Conservation (phyloP, 2,888 invertebrate genomes). For the Agrotis puta region DNA sequence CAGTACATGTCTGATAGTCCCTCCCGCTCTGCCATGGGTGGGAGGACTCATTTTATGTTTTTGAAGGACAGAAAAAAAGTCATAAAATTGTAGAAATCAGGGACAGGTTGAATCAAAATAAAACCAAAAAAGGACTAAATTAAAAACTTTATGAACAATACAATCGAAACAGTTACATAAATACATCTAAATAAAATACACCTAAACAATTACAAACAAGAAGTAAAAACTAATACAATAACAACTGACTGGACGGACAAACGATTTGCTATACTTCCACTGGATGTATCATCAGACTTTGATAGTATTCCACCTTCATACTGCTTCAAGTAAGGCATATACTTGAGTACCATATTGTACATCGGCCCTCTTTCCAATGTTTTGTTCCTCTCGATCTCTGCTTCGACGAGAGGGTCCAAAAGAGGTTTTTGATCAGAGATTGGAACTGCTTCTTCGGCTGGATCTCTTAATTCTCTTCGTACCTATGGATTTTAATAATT, state of each 20-base stretch:
- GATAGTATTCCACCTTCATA: constrained; percentile 73
- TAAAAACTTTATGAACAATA: constrained; percentile 47
- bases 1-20: too few relatives aligned
- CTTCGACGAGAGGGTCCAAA: constrained; percentile 4
- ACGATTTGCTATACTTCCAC: constrained; percentile 27
- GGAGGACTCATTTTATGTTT: too few relatives aligned
- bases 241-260: constrained; percentile 15
- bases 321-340: constrained; percentile 81
- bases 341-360: constrained; percentile 79
- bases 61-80: too few relatives aligned
- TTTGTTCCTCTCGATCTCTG: constrained; percentile 58
- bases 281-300: constrained; percentile 10
- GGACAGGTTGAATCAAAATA: neutral
- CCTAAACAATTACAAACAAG: constrained; percentile 56
- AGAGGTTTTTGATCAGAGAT: constrained; percentile 57
- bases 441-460: neutral
- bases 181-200: constrained; percentile 61
- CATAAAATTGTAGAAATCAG: too few relatives aligned
- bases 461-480: constrained; percentile 60
- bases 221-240: constrained; percentile 46
- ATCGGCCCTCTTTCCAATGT: constrained; percentile 72
- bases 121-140: constrained; percentile 15
- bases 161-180: constrained; percentile 53
- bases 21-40: too few relatives aligned
- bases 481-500: constrained; percentile 63